Evolutionary conservation across 2,113 vertebrate species (phyloP), one percentile per base, ranked within the genome.

Genomic region (Callopanchax toddi): DNA sequence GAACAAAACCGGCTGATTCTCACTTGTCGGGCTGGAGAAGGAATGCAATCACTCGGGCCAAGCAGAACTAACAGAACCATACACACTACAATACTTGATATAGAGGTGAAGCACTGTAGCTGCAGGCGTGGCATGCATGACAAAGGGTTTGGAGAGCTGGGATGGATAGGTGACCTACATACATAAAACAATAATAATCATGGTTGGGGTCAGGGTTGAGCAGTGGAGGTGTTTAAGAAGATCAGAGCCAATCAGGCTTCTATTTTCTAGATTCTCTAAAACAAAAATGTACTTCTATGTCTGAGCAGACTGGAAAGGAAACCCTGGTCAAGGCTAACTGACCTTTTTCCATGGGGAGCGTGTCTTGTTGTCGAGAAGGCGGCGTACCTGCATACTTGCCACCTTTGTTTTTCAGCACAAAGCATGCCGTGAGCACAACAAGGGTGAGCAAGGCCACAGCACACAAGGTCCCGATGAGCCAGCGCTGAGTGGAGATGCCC

Each of bases 371-470:
- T 52, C 73, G 74, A 46, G 46, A 37, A 23, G 62, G 75, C 63
- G 58, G 84, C 85, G 87, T 95, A 99, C 97, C 97, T 93, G 97
- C 94, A 55, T 99, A 99, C 90, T 96, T 99, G 49, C 97, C 97
- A 74, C 94, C 95, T 91, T 91, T 94, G 79, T 96, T 97, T 80
- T 93, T 93, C 77, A 85, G 90, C 84, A 98, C 90, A 77, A 98
- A 98, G 89, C 96, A 99, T 67, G 93, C 64, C 1, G 94, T 94
- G 11, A 99, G 85, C 50, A 90, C 81, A 18, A 93, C 71, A 1
- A 99, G 91, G 10, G 94, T 97, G 61, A 98, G 94, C 22, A 96
- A 67, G 40, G 94, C 95, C 18, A 95, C 75, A 0, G 93, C 95
- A 22, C 95, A 96, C 96, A 98, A 95, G 78, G 97, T 65, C 66